Evolutionary conservation across 2,113 vertebrate genomes (phyloP).

Genomic region (Shinisaurus crocodilurus): DNA sequence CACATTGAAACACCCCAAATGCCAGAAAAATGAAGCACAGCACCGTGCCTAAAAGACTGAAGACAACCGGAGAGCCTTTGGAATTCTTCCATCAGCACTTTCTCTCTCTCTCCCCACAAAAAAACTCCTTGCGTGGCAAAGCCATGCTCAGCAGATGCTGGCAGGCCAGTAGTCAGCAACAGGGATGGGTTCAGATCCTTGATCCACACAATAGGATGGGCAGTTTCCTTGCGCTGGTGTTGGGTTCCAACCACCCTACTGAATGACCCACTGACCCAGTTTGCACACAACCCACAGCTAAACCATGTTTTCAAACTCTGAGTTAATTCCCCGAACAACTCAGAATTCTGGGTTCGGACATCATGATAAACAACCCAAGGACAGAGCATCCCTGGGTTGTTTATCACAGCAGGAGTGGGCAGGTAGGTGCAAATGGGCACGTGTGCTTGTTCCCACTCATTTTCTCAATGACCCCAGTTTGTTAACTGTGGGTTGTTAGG

Average conservation of each 20-base stretch:
- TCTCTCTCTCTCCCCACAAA: too few species aligned
- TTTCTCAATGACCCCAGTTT: too few species aligned
- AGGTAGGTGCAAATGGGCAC: too few species aligned
- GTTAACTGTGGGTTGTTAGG: too few species aligned
- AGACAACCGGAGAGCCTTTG: neutral
- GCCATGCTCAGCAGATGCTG: neutral
- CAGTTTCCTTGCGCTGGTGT: neutral
- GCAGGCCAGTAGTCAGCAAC: neutral
- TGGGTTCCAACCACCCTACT: neutral
- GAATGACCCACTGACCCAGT: neutral
- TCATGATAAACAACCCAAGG: too few species aligned
- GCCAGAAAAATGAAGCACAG: neutral
- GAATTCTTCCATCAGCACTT: neutral
- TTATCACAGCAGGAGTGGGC: too few species aligned
- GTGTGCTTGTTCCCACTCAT: too few species aligned
- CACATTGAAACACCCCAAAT: neutral
- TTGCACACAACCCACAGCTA: too few species aligned
- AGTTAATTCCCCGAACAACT: too few species aligned
- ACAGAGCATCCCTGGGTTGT: too few species aligned
- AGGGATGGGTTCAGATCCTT: neutral
- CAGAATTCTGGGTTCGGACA: too few species aligned
- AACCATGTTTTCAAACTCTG: too few species aligned
- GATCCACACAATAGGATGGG: neutral
- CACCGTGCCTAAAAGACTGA: neutral
- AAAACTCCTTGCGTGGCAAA: neutral